These are phyloP conservation scores for Caenorhabditis virilis DNA, from an alignment of 2,888 invertebrate species.

Conservation along the genomic window DNA sequence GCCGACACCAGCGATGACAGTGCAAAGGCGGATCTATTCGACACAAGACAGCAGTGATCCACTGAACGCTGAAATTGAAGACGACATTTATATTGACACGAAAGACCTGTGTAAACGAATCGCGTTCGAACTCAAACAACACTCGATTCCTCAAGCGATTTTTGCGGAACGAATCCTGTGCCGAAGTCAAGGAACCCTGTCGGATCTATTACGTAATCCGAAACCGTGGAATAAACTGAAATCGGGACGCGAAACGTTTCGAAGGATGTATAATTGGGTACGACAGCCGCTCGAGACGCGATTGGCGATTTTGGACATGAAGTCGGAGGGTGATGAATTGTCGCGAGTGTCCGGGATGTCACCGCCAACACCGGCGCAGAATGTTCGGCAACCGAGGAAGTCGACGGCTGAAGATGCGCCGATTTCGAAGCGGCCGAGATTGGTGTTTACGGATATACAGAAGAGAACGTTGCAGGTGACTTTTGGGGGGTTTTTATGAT, in stretches of 20 bases:
- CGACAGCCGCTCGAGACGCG: slow-evolving; percentile 62
- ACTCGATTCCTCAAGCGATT: slow-evolving; percentile 95
- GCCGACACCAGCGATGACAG: no score
- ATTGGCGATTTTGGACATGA: slow-evolving; percentile 66
- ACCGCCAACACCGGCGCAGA: slow-evolving; percentile 67
- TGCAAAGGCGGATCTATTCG: slow-evolving; percentile 54
- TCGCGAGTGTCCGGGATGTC: slow-evolving; percentile 46
- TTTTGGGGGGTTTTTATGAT: no score
- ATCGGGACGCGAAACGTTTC: slow-evolving; percentile 68
- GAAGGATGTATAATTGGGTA: slow-evolving; percentile 68
- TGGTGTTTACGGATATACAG: slow-evolving; percentile 99
- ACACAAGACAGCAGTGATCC: slow-evolving; percentile 62
- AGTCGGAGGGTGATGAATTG: slow-evolving; percentile 34
- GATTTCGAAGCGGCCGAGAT: slow-evolving; percentile 86
- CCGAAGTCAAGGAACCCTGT: slow-evolving; percentile 68
- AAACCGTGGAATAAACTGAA: slow-evolving; percentile 69
- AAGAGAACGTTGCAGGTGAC: slow-evolving; percentile 86
- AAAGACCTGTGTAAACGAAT: slow-evolving; percentile 65
- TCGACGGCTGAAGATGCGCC: slow-evolving; percentile 37
- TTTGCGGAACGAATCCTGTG: slow-evolving; percentile 66
- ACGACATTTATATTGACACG: slow-evolving; percentile 68
- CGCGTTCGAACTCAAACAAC: slow-evolving; percentile 75
- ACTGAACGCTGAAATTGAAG: slow-evolving; percentile 66
- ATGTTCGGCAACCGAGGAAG: slow-evolving; percentile 55
- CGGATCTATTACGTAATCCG: slow-evolving; percentile 67